These are phyloP conservation scores for Dicaeum eximium DNA, from an alignment of 2,113 vertebrate species.

Conservation along the genomic window DNA sequence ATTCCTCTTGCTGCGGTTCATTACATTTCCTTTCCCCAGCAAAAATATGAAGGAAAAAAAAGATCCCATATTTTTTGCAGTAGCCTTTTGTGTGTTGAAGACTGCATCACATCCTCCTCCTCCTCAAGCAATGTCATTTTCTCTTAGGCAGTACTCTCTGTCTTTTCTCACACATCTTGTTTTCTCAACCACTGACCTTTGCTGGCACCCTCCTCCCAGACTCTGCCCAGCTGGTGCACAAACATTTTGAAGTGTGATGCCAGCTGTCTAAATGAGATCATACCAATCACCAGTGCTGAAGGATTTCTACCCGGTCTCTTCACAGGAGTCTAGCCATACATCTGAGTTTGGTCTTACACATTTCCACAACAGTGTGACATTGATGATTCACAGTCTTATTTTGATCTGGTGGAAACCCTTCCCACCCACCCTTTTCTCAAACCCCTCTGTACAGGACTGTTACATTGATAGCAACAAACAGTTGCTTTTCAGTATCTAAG, in stretches of 20 bases:
- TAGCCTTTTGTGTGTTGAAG: not conserved
- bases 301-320: not conserved
- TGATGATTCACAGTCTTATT: constrained; percentile 4
- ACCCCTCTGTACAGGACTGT: not conserved
- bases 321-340: not conserved
- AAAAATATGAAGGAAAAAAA: not conserved
- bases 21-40: not conserved
- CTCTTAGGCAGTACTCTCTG: not conserved
- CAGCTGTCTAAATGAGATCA: not conserved
- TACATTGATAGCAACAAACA: not conserved
- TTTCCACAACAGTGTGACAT: not conserved
- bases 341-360: not conserved
- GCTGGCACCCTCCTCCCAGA: not conserved
- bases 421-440: constrained; percentile 8
- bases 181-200: not conserved
- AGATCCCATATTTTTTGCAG: not conserved
- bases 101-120: not conserved
- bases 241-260: not conserved
- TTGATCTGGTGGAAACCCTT: constrained; percentile 6
- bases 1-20: not conserved
- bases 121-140: not conserved
- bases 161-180: not conserved
- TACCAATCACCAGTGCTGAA: not conserved
- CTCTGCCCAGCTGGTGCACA: not conserved
- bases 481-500: not conserved